These are phyloP conservation scores for Hylia prasina DNA, from an alignment of 2,113 vertebrate species.

Conservation along the genomic window DNA sequence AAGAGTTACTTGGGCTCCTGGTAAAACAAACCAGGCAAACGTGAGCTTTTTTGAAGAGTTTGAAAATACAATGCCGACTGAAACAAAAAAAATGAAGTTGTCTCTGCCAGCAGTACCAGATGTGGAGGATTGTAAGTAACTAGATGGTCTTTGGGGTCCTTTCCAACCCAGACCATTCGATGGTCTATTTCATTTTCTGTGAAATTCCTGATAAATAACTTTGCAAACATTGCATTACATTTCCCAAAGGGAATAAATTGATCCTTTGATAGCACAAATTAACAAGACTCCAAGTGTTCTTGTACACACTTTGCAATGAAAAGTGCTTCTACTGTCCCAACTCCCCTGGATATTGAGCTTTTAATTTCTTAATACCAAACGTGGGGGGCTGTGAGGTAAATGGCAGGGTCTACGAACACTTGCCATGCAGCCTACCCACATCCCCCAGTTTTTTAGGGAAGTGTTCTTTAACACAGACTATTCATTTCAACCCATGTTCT, in stretches of 20 bases:
- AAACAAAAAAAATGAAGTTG: constrained; percentile 46
- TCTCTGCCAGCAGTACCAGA: constrained; percentile 45
- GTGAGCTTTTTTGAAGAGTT: constrained; percentile 52
- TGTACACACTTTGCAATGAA: not conserved
- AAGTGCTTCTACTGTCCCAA: not conserved
- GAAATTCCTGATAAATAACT: not conserved
- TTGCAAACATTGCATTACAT: not conserved
- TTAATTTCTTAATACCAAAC: not conserved
- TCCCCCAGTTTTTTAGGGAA: not conserved
- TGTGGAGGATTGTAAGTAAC: constrained; percentile 74
- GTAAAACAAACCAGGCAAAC: constrained; percentile 73
- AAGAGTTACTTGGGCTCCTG: constrained; percentile 90
- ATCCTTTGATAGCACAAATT: not conserved
- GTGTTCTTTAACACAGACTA: not conserved
- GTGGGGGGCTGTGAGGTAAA: not conserved
- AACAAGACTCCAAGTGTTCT: not conserved
- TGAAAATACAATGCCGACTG: not conserved
- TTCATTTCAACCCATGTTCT: not conserved
- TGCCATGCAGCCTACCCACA: not conserved
- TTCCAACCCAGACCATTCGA: not conserved
- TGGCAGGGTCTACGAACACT: not conserved
- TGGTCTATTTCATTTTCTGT: not conserved
- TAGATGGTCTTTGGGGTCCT: not conserved
- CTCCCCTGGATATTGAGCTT: not conserved
- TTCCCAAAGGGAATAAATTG: not conserved